A percentile compares a stretch with the other conserved stretches of the same genome.
Conservation (phyloP, 1,140 invertebrate species). For the Araneus ventricosus region DNA sequence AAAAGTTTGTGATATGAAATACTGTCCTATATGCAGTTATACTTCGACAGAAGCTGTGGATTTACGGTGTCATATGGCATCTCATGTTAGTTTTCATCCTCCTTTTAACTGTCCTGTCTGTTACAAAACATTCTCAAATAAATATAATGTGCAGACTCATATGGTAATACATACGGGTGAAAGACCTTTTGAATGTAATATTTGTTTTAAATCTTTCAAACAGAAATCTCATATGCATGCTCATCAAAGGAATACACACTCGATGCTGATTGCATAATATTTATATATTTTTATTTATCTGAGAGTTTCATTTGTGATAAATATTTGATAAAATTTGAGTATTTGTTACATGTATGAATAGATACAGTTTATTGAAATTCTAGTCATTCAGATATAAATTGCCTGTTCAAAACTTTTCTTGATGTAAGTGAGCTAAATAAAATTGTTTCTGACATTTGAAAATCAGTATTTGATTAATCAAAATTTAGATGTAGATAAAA, state of each 20-base stretch:
- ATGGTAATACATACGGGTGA: slow-evolving; percentile 96
- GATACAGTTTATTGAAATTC: no score
- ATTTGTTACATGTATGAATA: no score
- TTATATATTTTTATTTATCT: background rate
- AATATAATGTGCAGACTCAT: slow-evolving; percentile 96
- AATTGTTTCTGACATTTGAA: no score
- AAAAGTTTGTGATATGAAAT: slow-evolving; percentile 21
- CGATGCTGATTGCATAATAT: background rate
- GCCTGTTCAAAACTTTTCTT: no score
- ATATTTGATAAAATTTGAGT: no score
- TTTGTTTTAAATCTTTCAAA: slow-evolving; percentile 93
- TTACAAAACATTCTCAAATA: slow-evolving; percentile 84
- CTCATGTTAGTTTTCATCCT: slow-evolving; percentile 63
- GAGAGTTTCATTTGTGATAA: no score
- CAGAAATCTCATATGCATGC: slow-evolving; percentile 80
- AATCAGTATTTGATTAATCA: no score
- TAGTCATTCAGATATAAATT: no score
- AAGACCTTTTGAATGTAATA: slow-evolving; percentile 92
- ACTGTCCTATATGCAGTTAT: slow-evolving; percentile 57
- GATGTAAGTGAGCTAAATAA: no score
- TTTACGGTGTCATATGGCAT: slow-evolving; percentile 54
- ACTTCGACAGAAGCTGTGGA: slow-evolving; percentile 33
- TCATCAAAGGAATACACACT: slow-evolving; percentile 64
- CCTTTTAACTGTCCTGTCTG: slow-evolving; percentile 82
- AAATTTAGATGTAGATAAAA: no score